These are phyloP conservation scores for Gymnarchus niloticus DNA, from an alignment of 2,113 vertebrate genomes.

Conservation along the genomic window DNA sequence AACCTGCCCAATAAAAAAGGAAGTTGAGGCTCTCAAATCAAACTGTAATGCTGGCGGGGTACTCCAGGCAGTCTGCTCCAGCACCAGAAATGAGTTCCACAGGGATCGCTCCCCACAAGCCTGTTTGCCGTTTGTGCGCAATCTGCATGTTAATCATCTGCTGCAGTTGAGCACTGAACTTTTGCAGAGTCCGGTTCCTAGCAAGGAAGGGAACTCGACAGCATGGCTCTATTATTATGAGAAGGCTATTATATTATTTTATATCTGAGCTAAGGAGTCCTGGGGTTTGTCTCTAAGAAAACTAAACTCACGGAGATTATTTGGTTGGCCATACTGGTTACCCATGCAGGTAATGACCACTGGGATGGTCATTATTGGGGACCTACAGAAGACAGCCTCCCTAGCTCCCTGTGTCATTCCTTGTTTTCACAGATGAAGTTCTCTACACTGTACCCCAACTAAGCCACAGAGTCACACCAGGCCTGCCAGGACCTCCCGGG, in stretches of 20 bases:
- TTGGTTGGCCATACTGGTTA: not conserved
- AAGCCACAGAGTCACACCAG: conserved; percentile 32
- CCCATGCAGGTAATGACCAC: not conserved
- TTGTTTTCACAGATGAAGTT: conserved; percentile 5
- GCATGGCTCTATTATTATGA: not conserved
- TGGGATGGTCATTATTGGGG: not conserved
- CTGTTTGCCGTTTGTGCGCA: not conserved
- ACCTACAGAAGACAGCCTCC: not conserved
- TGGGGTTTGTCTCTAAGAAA: not conserved
- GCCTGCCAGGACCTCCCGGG: conserved; percentile 50
- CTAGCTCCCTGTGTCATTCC: not conserved
- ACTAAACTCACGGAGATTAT: not conserved
- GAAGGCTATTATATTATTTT: not conserved
- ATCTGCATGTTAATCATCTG: conserved; percentile 13
- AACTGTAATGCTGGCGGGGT: conserved; percentile 14
- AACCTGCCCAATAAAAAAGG: conserved; percentile 28
- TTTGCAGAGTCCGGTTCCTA: not conserved
- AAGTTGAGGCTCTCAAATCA: conserved; percentile 19
- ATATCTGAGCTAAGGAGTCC: not conserved
- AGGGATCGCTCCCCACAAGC: conserved; percentile 9
- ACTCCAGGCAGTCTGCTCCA: conserved; percentile 1
- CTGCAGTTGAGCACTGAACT: not conserved
- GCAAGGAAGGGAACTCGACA: not conserved
- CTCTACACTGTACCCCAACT: not conserved
- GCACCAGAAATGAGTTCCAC: conserved; percentile 28